Percentiles rank a stretch among this genome's conserved stretches.
Evolutionary conservation across 2,113 vertebrate species (phyloP).

Genomic region (Gnathonemus echidnorhynchus): DNA sequence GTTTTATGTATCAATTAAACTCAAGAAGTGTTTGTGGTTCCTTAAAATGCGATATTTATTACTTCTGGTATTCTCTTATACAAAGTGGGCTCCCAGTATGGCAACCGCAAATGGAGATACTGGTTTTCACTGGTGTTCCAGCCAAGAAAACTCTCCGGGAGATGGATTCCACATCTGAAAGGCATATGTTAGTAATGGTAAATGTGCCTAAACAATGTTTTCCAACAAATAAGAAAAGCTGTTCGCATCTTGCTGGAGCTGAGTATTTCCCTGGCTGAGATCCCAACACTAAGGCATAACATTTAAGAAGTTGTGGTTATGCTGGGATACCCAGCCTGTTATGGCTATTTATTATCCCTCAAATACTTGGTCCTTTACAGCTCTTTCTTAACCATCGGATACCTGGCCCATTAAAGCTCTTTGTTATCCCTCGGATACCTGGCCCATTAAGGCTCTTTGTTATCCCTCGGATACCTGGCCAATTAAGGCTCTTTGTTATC

Average conservation of each 20-base stretch:
- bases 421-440: neutral
- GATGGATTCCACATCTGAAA: neutral
- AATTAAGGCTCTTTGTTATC: neutral
- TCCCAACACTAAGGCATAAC: neutral
- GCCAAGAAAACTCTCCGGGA: neutral
- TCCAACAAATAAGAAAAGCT: neutral
- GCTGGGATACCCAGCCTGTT: neutral
- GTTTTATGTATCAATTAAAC: neutral
- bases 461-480: no score
- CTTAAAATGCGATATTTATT: neutral
- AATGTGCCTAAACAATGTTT: neutral
- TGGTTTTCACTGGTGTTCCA: neutral
- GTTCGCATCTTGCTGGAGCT: neutral
- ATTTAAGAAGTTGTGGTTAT: neutral
- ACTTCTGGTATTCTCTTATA: neutral
- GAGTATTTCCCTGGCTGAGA: neutral
- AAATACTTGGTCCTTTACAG: neutral
- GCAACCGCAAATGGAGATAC: neutral
- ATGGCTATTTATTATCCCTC: neutral
- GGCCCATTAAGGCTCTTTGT: neutral
- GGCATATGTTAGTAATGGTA: neutral
- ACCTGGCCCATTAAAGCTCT: neutral
- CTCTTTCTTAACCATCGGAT: neutral
- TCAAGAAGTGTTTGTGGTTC: neutral
- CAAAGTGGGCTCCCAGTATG: neutral